Evolutionary conservation across 2,888 invertebrate genomes (phyloP).

Genomic region (Nomada goodeniana): DNA sequence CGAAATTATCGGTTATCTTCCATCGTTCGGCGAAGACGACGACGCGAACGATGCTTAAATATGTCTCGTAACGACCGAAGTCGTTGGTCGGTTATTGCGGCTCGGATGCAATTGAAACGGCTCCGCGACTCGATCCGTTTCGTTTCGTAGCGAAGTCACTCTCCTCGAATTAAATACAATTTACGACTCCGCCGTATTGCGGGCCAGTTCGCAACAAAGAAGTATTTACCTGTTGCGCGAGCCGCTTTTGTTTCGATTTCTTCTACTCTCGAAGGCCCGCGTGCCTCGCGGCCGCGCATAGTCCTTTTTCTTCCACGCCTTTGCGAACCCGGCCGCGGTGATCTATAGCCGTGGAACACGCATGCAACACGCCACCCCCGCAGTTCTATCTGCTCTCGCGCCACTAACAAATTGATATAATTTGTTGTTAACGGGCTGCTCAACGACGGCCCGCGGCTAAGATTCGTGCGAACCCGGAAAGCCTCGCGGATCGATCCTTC

Average conservation of each 20-base stretch:
- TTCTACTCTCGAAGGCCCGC: slow-evolving; percentile 33
- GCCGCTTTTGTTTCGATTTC: slow-evolving; percentile 52
- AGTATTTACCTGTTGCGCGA: slow-evolving; percentile 11
- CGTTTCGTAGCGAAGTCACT: too few species aligned
- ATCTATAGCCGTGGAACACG: slow-evolving; percentile 79
- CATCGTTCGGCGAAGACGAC: too few species aligned
- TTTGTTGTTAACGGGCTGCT: slow-evolving; percentile 72
- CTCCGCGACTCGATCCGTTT: too few species aligned
- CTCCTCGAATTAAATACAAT: too few species aligned
- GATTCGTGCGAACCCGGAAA: slow-evolving; percentile 74
- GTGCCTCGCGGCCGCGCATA: slow-evolving; percentile 45
- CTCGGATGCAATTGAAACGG: too few species aligned
- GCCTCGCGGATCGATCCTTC: slow-evolving; percentile 31
- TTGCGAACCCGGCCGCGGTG: slow-evolving; percentile 65
- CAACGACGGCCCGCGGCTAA: slow-evolving; percentile 57
- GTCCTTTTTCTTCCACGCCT: slow-evolving; percentile 65
- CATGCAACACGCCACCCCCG: slow-evolving; percentile 79
- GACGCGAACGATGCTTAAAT: too few species aligned
- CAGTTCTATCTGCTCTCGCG: slow-evolving; percentile 68
- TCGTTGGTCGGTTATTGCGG: too few species aligned
- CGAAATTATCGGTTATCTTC: too few species aligned
- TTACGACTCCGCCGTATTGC: neutral
- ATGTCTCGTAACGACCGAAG: too few species aligned
- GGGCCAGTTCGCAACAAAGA: neutral
- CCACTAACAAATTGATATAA: slow-evolving; percentile 78